Conservation (phyloP, 2,113 vertebrate species). For the Crocuta crocuta region DNA sequence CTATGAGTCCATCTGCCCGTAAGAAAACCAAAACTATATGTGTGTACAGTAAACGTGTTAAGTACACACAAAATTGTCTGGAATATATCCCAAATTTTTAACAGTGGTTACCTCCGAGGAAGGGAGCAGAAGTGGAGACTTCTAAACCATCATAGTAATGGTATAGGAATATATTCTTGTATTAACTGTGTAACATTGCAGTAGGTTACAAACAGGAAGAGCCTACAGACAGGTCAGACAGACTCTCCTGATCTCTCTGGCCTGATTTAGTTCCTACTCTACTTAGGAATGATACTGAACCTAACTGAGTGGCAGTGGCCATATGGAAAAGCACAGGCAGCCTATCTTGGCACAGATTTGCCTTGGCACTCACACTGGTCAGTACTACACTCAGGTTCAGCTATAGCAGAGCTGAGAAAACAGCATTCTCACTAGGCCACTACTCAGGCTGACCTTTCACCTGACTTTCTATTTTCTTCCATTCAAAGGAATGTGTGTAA, state of each 20-base stretch:
- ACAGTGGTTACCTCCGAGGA: background rate
- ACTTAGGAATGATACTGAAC: background rate
- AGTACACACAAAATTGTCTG: background rate
- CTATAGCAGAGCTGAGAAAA: background rate
- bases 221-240: background rate
- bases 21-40: background rate
- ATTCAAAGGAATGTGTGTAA: constrained; percentile 20
- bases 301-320: background rate
- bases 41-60: background rate
- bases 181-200: background rate
- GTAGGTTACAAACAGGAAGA: background rate
- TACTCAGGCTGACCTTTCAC: background rate
- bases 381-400: background rate
- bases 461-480: background rate
- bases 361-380: background rate
- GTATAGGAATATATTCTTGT: background rate
- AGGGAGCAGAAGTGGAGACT: background rate
- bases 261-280: background rate
- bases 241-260: background rate
- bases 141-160: background rate
- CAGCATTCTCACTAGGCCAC: background rate
- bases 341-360: background rate
- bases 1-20: background rate
- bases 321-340: background rate
- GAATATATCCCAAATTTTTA: background rate